phyloP scores from a whole-genome alignment of 2,113 vertebrate species.

The Callithrix jacchus region DNA sequence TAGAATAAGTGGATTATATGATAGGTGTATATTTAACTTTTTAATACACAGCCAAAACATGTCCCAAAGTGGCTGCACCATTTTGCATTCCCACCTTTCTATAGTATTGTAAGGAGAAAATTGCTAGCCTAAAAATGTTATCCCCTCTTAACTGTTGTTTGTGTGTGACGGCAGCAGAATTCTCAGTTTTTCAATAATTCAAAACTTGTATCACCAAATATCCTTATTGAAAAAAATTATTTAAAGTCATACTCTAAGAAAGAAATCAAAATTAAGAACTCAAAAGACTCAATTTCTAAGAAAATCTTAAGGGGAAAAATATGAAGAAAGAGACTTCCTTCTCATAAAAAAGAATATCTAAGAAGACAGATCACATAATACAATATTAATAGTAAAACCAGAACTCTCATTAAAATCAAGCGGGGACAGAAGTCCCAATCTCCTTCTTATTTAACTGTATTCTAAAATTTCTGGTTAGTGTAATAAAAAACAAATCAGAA shows the following conservation, averaged over 20 bases:
- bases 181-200: neutral
- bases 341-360: neutral
- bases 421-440: neutral
- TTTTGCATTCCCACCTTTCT: neutral
- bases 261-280: constrained; percentile 28
- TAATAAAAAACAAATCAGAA: constrained; percentile 36
- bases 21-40: neutral
- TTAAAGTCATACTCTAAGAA: neutral
- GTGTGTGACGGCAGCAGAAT: neutral
- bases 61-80: neutral
- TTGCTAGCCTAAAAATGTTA: neutral
- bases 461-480: neutral
- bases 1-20: neutral
- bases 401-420: constrained; percentile 19
- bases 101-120: constrained; percentile 19
- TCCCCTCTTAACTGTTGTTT: neutral
- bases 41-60: constrained; percentile 24
- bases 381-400: constrained; percentile 13
- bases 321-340: neutral
- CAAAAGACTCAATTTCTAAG: neutral
- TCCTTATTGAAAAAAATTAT: neutral
- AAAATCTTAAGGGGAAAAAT: constrained; percentile 3
- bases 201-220: constrained; percentile 5
- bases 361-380: neutral
- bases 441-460: neutral